phyloP scores from a whole-genome alignment of 2,113 vertebrate species.

The Talpa occidentalis region DNA sequence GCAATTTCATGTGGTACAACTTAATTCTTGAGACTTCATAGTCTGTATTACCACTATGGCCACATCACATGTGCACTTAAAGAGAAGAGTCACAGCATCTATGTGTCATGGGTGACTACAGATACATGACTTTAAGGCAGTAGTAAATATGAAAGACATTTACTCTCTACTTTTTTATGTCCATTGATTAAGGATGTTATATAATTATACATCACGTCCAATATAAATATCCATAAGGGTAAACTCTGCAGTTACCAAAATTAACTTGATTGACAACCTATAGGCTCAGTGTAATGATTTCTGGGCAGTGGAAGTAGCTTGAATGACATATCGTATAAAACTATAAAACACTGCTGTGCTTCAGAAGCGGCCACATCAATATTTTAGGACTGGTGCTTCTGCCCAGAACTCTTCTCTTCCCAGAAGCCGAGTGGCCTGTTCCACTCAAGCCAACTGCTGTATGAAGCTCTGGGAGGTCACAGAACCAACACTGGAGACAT shows the following conservation, averaged over 20 bases:
- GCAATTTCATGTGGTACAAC: neutral
- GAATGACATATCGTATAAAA: neutral
- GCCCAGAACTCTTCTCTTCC: conserved; percentile 63
- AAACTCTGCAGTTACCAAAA: conserved; percentile 46
- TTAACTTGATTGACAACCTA: conserved; percentile 39
- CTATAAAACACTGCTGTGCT: neutral
- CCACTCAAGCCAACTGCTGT: neutral
- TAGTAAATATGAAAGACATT: neutral
- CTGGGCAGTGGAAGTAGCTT: conserved; percentile 46
- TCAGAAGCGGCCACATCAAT: conserved; percentile 48
- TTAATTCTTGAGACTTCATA: neutral
- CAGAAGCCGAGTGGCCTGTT: conserved; percentile 56
- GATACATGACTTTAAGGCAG: neutral
- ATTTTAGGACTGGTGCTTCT: conserved; percentile 57
- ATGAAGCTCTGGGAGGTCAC: neutral
- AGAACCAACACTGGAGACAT: neutral
- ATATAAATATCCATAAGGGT: neutral
- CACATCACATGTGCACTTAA: neutral
- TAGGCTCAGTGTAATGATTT: conserved; percentile 57
- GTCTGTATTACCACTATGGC: neutral
- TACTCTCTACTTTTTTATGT: neutral
- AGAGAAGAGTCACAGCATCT: neutral
- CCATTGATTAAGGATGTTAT: neutral
- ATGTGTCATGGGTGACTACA: neutral
- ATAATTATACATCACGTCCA: neutral